These are phyloP conservation scores for Andrena bicolor DNA, from an alignment of 2,888 invertebrate species.

Conservation along the genomic window DNA sequence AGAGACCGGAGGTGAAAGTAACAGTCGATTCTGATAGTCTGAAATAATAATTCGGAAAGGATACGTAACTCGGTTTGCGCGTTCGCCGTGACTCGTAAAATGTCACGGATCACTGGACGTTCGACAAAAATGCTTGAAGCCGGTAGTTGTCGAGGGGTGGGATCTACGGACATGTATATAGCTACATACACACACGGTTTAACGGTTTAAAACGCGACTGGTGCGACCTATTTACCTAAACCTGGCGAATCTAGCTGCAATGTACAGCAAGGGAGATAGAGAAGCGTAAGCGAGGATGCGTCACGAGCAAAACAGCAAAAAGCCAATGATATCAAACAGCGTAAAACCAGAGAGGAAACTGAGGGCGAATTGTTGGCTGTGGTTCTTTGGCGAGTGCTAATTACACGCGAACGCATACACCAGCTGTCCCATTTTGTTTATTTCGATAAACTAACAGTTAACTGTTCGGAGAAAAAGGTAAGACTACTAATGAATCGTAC, in stretches of 20 bases:
- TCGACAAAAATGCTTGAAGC: not conserved
- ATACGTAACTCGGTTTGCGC: not conserved
- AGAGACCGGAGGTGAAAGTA: not conserved
- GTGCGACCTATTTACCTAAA: constrained; percentile 4
- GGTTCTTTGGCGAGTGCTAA: constrained; percentile 41
- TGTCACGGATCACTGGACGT: not conserved
- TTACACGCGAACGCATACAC: constrained; percentile 30
- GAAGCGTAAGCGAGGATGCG: constrained; percentile 15
- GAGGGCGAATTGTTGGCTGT: constrained; percentile 13
- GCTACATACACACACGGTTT: no score
- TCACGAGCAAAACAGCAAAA: constrained; percentile 2
- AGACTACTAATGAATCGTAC: not conserved
- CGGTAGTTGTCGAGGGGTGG: not conserved
- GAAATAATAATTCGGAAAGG: not conserved
- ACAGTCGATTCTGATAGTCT: not conserved
- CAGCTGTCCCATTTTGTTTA: no score
- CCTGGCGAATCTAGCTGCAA: not conserved
- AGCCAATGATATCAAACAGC: not conserved
- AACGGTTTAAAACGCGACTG: not conserved
- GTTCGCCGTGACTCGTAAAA: not conserved
- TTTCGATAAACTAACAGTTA: no score
- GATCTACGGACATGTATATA: not conserved
- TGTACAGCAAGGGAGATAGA: not conserved
- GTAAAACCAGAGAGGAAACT: no score
- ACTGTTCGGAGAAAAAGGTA: no score